Conservation (phyloP, 2,888 invertebrate species). For the Tridacna gigas region DNA sequence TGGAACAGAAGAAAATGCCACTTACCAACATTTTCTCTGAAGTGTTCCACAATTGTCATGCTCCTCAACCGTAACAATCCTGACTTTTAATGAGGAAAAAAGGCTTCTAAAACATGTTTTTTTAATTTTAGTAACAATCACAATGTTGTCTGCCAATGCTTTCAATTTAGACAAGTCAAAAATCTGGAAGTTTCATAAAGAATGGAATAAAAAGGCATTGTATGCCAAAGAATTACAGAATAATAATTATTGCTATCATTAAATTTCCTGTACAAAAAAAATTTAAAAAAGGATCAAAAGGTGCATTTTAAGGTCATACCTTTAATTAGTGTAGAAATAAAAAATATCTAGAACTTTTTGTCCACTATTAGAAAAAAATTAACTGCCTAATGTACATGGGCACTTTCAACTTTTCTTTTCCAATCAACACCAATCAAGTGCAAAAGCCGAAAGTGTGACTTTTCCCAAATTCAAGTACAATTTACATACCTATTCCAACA, state of each 20-base stretch:
- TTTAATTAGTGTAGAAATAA: too few relatives aligned
- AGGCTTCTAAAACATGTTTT: neutral
- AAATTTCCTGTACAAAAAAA: neutral
- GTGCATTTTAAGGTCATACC: too few relatives aligned
- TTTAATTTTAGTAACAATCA: neutral
- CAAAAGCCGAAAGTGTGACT: neutral
- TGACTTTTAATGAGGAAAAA: too few relatives aligned
- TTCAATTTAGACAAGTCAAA: too few relatives aligned
- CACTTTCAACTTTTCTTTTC: neutral
- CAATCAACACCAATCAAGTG: slow-evolving; percentile 21
- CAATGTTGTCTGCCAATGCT: neutral
- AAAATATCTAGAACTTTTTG: too few relatives aligned
- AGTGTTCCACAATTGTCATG: too few relatives aligned
- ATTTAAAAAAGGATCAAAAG: neutral
- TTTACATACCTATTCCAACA: neutral
- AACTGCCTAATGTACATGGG: too few relatives aligned
- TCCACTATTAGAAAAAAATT: too few relatives aligned
- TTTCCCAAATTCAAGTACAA: neutral
- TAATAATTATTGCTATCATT: neutral
- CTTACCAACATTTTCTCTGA: neutral
- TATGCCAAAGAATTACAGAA: neutral
- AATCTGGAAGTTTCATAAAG: too few relatives aligned
- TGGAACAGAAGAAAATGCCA: neutral
- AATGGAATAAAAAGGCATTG: too few relatives aligned
- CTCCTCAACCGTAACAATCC: too few relatives aligned